A percentile compares a stretch with the other conserved stretches of the same genome.
phyloP scores from a whole-genome alignment of 2,797 vertebrate species.

The Tenualosa thibaudeaui region DNA sequence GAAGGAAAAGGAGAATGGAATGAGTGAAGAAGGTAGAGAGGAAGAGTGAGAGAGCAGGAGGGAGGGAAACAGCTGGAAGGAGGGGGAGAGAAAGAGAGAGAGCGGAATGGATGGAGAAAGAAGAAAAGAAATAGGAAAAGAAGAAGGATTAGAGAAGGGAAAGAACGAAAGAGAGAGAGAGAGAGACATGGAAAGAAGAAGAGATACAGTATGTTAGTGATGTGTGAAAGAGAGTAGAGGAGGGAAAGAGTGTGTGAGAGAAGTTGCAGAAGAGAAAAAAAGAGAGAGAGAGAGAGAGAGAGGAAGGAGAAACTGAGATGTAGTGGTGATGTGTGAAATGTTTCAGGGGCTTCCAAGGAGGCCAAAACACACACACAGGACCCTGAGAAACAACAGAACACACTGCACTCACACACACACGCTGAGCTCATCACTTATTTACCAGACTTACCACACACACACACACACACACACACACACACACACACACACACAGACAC shows the following conservation, averaged over 20 bases:
- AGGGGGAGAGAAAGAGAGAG: neutral
- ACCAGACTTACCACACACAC: neutral
- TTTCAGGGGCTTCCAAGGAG: neutral
- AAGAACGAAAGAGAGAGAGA: neutral
- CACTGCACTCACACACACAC: neutral
- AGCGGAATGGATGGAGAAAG: neutral
- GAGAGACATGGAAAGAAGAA: neutral
- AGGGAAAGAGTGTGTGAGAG: neutral
- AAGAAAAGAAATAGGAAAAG: neutral
- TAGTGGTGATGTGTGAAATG: constrained; percentile 17
- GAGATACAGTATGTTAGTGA: too few relatives aligned
- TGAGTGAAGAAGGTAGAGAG: neutral
- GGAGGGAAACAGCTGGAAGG: neutral
- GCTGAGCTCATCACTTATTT: too few relatives aligned
- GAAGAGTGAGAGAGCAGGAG: neutral
- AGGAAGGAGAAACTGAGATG: neutral
- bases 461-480: neutral
- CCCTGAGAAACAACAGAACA: neutral
- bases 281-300: neutral
- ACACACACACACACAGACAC: constrained; percentile 13
- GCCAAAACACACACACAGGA: neutral
- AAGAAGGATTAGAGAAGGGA: neutral
- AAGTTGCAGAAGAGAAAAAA: neutral
- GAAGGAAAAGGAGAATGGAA: neutral
- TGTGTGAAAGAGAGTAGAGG: neutral